Evolutionary conservation across 2,888 invertebrate genomes (phyloP), one percentile per base, ranked within the genome.

Genomic region (Diaperis boleti): DNA sequence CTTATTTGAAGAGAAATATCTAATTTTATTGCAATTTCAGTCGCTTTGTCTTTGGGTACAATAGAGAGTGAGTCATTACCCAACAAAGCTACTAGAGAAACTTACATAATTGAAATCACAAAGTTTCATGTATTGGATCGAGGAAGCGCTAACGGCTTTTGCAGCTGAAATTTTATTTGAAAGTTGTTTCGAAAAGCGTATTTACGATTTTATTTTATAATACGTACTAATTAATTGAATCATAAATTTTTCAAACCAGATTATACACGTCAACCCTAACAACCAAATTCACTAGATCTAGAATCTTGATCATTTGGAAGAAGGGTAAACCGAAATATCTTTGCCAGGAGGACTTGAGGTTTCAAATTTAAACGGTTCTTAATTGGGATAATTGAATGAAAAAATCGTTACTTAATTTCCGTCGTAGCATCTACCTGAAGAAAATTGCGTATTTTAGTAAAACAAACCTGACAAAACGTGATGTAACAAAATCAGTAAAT

Each of bases 21-120:
- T 68, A 69, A 69, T 71, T 61, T 67, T 56, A 65, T 69, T 69
- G 55, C 50, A 70, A 56, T 69, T 57, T 59, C 65, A 69, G 69
- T 68, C 68, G 66, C 71, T 71, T 69, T 66, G 68, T 70, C 68
- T 71, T 69, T 59, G 26, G 22, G 63, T 59, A 70, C 68, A 68
- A 68, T 69, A 50, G 37, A 66, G 59, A 64, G 66, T 64, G 66
- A 64, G 67, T 70, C 69, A 71, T 74, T 72, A 69, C 64, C 66
- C 69, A 69, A 71, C 69, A 69, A 67, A 69, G 71, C 68, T 65
- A 66, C 67, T 67, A 64, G 63, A 68, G 68, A 68, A 72, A 72
- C 71, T 73, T 68, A 69, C 69, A 69, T 70, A 72, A 72, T 71
- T 72, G 70, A 71, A 74, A 72, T 72, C 69, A 65, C 62, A 60